Conservation (phyloP, 2,888 invertebrate genomes). For the Parnassius orleans region DNA sequence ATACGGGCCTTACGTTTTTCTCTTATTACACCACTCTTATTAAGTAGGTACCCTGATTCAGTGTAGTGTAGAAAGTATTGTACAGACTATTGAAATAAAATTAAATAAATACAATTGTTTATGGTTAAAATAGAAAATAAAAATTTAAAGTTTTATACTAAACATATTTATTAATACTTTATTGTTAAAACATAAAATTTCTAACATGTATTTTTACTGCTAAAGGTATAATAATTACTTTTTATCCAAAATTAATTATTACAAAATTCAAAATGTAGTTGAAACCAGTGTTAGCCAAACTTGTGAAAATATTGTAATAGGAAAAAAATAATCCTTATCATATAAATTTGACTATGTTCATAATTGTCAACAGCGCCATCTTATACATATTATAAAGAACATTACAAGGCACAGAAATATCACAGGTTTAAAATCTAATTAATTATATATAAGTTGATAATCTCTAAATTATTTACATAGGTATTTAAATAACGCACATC, state of each 20-base stretch:
- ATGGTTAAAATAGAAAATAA: too few relatives aligned
- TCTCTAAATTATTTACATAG: slow-evolving; percentile 38
- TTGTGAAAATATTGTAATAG: slow-evolving; percentile 20
- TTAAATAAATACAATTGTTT: too few relatives aligned
- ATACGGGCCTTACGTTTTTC: too few relatives aligned
- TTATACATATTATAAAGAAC: slow-evolving; percentile 50
- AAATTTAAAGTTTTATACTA: slow-evolving; percentile 40
- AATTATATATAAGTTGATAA: slow-evolving; percentile 34
- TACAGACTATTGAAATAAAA: too few relatives aligned
- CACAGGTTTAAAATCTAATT: slow-evolving; percentile 72
- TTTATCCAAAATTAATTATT: slow-evolving; percentile 9
- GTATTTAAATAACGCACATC: slow-evolving; percentile 30
- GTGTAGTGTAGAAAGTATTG: too few relatives aligned
- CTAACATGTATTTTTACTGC: too few relatives aligned
- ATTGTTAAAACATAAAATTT: too few relatives aligned
- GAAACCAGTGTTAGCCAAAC: slow-evolving; percentile 22
- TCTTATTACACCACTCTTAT: too few relatives aligned
- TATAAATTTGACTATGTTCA: slow-evolving; percentile 34
- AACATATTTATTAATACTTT: slow-evolving; percentile 50
- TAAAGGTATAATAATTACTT: too few relatives aligned
- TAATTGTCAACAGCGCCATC: slow-evolving; percentile 66
- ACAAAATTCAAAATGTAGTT: slow-evolving; percentile 1
- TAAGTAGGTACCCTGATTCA: too few relatives aligned
- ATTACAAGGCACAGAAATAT: slow-evolving; percentile 76
- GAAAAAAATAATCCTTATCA: slow-evolving; percentile 31